phyloP scores from a whole-genome alignment of 2,113 vertebrate genomes.

The Strigops habroptila region DNA sequence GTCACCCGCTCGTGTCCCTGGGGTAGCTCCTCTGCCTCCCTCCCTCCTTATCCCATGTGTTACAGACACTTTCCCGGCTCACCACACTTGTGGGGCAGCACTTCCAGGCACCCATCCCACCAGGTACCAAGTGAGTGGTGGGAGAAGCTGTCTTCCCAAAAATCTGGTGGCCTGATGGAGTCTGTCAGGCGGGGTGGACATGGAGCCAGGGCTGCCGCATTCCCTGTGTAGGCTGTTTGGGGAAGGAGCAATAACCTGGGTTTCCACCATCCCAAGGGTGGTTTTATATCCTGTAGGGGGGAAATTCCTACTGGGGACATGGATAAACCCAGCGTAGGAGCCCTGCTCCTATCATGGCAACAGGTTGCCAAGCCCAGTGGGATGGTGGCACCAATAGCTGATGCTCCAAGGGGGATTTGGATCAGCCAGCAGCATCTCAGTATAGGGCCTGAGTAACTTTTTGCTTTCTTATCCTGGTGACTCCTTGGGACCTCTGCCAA shows the following conservation, averaged over 20 bases:
- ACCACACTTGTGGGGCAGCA: fast-evolving
- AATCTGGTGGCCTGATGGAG: fast-evolving
- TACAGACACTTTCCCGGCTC: fast-evolving
- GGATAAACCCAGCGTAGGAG: not conserved
- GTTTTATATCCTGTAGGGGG: not conserved
- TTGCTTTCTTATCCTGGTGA: not conserved
- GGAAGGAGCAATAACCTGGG: not conserved
- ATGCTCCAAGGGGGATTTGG: not conserved
- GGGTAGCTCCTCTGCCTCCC: not conserved
- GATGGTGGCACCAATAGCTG: not conserved
- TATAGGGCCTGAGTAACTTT: not conserved
- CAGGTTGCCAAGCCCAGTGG: not conserved
- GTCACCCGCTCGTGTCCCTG: not conserved
- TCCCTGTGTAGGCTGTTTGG: not conserved
- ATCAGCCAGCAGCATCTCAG: not conserved
- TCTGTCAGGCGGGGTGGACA: fast-evolving
- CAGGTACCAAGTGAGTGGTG: fast-evolving
- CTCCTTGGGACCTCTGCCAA: not conserved
- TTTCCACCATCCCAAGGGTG: not conserved
- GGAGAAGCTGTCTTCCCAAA: not conserved
- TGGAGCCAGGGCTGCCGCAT: fast-evolving
- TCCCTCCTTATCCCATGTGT: not conserved
- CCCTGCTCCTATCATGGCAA: fast-evolving
- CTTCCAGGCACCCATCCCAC: not conserved
- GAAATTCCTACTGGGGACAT: not conserved